Base-by-base conservation (phyloP, 2,797 vertebrate genomes). In the Rhinophrynus dorsalis region DNA sequence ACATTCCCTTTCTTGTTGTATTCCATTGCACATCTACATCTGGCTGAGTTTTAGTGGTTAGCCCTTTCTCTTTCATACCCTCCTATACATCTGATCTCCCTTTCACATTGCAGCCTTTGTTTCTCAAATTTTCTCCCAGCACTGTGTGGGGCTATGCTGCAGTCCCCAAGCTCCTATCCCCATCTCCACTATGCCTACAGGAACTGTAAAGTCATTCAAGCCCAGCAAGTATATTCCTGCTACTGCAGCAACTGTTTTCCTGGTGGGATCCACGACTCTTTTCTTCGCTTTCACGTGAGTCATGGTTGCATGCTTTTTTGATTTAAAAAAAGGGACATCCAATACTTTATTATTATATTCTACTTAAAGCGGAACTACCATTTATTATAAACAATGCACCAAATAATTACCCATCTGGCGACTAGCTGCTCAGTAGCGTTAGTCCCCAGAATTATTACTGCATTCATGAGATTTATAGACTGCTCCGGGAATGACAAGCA, bases 281-380 rank as follows among this genome's bases (percentile, higher is more conserved):
- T 99, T 99, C 91, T 98, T 98, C 82, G 93, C 94, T 82, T 99
- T 99, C 85, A 98, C 97, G 97, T 99, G 88, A 98, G 97, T 97
- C 26, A 6, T 7, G 6, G 3, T n/a, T n/a, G n/a, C n/a, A n/a
- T n/a, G n/a, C n/a, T n/a, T n/a, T n/a, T n/a, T n/a, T n/a, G n/a
- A n/a, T n/a, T n/a, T n/a, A n/a, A n/a, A n/a, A n/a, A n/a, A n/a
- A n/a, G n/a, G n/a, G n/a, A n/a, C n/a, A n/a, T n/a, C n/a, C n/a
- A n/a, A n/a, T n/a, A n/a, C n/a, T n/a, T n/a, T n/a, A n/a, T n/a
- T n/a, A n/a, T n/a, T n/a, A n/a, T n/a, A n/a, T n/a, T n/a, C n/a
- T n/a, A n/a, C n/a, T n/a, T n/a, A n/a, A n/a, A n/a, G n/a, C n/a
- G n/a, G n/a, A n/a, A n/a, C n/a, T n/a, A n/a, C n/a, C n/a, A n/a